Evolutionary conservation across 2,113 vertebrate genomes (phyloP).

Genomic region (Centropus unirufus): DNA sequence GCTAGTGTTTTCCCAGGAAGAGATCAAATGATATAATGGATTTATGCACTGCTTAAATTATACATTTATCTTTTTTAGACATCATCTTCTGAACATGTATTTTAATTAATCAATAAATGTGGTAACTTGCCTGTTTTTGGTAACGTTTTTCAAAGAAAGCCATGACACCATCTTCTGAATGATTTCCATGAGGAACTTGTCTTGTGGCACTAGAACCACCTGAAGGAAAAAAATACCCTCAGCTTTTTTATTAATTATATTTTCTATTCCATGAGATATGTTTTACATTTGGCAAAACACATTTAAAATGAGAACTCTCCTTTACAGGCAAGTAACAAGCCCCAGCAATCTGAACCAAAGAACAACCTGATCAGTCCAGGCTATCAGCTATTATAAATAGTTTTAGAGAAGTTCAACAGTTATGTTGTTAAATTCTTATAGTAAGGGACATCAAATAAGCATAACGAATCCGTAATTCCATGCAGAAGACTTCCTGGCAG

Average conservation of each 20-base stretch:
- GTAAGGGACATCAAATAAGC: background rate
- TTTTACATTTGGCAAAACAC: background rate
- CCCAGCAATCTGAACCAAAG: background rate
- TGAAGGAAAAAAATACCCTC: background rate
- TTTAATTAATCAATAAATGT: background rate
- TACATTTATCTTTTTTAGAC: background rate
- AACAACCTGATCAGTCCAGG: background rate
- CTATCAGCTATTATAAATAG: background rate
- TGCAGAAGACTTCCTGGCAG: background rate
- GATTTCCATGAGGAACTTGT: conserved; percentile 58
- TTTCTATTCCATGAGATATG: background rate
- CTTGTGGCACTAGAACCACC: conserved; percentile 46
- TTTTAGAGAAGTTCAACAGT: background rate
- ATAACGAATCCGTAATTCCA: background rate
- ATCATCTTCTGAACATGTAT: background rate
- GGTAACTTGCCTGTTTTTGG: conserved; percentile 76
- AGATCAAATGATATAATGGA: background rate
- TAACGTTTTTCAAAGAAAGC: conserved; percentile 80
- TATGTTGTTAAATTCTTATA: background rate
- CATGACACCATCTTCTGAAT: conserved; percentile 77
- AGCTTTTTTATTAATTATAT: background rate
- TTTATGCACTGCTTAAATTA: background rate
- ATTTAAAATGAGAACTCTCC: background rate
- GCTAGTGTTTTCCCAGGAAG: background rate
- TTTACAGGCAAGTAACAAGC: background rate